Evolutionary conservation across 1,140 invertebrate genomes (phyloP).

Genomic region (Lethrus apterus): DNA sequence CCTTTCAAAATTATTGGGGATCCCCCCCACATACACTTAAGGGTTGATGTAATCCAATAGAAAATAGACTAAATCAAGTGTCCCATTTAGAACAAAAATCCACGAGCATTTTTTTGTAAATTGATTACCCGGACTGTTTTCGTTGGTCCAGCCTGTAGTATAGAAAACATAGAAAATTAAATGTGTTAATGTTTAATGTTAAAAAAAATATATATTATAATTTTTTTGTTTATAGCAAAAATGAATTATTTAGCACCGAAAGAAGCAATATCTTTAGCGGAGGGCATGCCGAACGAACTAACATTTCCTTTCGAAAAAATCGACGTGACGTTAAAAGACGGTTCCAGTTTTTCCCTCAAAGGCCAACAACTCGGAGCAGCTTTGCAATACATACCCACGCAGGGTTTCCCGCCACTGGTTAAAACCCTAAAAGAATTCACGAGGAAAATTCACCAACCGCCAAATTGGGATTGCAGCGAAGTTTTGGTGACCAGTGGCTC

Average conservation of each 20-base stretch:
- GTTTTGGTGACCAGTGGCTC: constrained; percentile 63
- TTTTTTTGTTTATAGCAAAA: constrained; percentile 48
- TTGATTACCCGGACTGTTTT: no score
- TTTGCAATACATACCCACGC: constrained; percentile 66
- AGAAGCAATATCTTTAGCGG: constrained; percentile 62
- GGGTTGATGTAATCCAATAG: no score
- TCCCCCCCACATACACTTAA: no score
- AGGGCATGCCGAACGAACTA: constrained; percentile 69
- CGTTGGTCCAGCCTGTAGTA: no score
- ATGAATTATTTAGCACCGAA: constrained; percentile 57
- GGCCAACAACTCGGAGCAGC: constrained; percentile 52
- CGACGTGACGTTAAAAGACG: constrained; percentile 55
- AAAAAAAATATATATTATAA: no score
- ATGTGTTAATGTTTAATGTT: no score
- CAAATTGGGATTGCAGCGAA: constrained; percentile 52
- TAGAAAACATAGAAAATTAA: no score
- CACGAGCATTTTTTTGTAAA: no score
- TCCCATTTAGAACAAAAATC: no score
- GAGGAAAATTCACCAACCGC: constrained; percentile 56
- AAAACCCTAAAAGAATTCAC: constrained; percentile 58
- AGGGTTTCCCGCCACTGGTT: constrained; percentile 62
- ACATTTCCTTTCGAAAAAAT: constrained; percentile 67
- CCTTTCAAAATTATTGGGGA: no score
- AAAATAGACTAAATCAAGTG: no score
- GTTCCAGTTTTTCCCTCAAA: constrained; percentile 48